Conservation (phyloP, 2,888 invertebrate genomes). For the Stictocephala bisonia region DNA sequence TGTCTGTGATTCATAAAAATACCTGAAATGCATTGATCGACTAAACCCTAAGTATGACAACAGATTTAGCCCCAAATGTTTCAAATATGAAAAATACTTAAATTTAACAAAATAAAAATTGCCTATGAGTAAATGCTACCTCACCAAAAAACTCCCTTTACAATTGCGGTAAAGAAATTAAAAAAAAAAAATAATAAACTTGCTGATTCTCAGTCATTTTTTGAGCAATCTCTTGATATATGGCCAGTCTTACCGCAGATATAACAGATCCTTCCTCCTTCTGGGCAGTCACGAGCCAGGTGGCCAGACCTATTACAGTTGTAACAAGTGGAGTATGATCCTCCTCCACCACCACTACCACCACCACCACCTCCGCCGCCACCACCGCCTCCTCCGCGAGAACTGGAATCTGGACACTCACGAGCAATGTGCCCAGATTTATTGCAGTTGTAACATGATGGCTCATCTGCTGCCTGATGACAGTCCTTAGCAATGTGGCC, state of each 20-base stretch:
- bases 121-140: too few relatives aligned
- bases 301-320: conserved; percentile 79
- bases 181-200: conserved; percentile 4
- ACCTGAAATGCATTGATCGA: too few relatives aligned
- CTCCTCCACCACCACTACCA: conserved; percentile 66
- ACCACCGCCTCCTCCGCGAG: conserved; percentile 70
- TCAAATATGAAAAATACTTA: too few relatives aligned
- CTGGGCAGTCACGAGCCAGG: conserved; percentile 74
- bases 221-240: conserved; percentile 87
- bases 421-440: conserved; percentile 79
- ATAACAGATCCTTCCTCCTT: conserved; percentile 84
- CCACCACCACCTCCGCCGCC: conserved; percentile 66
- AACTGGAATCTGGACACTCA: conserved; percentile 69
- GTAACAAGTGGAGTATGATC: conserved; percentile 69
- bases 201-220: conserved; percentile 53
- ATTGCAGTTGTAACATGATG: conserved; percentile 73
- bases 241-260: conserved; percentile 92
- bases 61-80: too few relatives aligned
- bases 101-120: too few relatives aligned
- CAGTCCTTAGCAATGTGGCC: conserved; percentile 96
- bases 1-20: too few relatives aligned
- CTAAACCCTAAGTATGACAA: too few relatives aligned
- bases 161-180: conserved; percentile 45
- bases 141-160: conserved; percentile 47
- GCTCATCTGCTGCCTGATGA: conserved; percentile 71